Evolutionary conservation across 2,797 vertebrate species (phyloP).

Genomic region (Gallinago nigripennis): DNA sequence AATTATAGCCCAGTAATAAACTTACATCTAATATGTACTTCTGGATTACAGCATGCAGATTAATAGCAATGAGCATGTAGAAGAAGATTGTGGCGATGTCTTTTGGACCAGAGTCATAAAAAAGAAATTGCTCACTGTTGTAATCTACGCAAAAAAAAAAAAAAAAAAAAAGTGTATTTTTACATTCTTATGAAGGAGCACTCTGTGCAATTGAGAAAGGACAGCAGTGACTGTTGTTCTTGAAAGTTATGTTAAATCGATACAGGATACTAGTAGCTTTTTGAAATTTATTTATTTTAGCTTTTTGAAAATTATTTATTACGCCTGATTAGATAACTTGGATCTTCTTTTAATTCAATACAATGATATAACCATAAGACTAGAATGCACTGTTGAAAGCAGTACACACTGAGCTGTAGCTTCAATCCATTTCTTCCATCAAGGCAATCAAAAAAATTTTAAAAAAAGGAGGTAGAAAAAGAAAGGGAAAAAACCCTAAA

Average conservation of each 20-base stretch:
- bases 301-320: neutral
- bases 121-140: slow-evolving; percentile 75
- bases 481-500: neutral
- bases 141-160: slow-evolving; percentile 70
- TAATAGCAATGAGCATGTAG: slow-evolving; percentile 86
- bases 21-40: slow-evolving; percentile 87
- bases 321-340: neutral
- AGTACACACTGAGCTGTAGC: neutral
- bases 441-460: neutral
- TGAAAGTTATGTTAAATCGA: neutral
- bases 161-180: neutral
- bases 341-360: neutral
- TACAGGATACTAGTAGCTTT: neutral
- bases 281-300: neutral
- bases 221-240: neutral
- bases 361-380: neutral
- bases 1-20: neutral
- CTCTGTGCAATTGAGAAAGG: neutral
- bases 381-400: neutral
- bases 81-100: slow-evolving; percentile 87
- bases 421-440: neutral
- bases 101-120: slow-evolving; percentile 85
- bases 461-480: no score
- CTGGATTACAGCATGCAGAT: slow-evolving; percentile 87
- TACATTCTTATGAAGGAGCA: neutral